Evolutionary conservation across 2,797 vertebrate species (phyloP).

Genomic region (Gymnoscopelus braueri): DNA sequence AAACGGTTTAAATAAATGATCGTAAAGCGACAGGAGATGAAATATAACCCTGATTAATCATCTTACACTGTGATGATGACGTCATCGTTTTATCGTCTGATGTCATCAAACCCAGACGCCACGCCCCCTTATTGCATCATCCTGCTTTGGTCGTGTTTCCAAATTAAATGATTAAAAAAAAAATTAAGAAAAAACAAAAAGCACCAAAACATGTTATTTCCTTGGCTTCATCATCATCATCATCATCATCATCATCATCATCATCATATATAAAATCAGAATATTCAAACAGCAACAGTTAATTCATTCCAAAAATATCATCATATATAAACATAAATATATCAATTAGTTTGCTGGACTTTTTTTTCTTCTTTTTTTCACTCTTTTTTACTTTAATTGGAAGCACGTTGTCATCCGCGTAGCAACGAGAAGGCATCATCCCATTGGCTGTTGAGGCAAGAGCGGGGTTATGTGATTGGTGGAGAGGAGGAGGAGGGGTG

Average conservation of each 20-base stretch:
- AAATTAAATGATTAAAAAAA: constrained; percentile 67
- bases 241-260: constrained; percentile 29
- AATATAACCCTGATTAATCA: constrained; percentile 47
- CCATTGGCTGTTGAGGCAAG: constrained; percentile 58
- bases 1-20: neutral
- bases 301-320: constrained; percentile 79
- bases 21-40: constrained; percentile 33
- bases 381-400: constrained; percentile 60
- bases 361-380: constrained; percentile 54
- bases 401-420: constrained; percentile 86
- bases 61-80: neutral
- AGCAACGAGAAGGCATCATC: constrained; percentile 61
- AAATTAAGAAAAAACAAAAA: constrained; percentile 6
- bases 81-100: constrained; percentile 8
- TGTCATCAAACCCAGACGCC: constrained; percentile 2
- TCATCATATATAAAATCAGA: constrained; percentile 75
- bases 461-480: constrained; percentile 62
- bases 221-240: constrained; percentile 69
- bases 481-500: constrained; percentile 39
- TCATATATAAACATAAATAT: constrained; percentile 83
- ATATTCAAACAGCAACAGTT: constrained; percentile 77
- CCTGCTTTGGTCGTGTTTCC: constrained; percentile 62
- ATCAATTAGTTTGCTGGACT: constrained; percentile 78
- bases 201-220: constrained; percentile 70
- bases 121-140: constrained; percentile 39